Base-by-base conservation (phyloP, 2,888 invertebrate genomes). In the Eubasilissa splendida region DNA sequence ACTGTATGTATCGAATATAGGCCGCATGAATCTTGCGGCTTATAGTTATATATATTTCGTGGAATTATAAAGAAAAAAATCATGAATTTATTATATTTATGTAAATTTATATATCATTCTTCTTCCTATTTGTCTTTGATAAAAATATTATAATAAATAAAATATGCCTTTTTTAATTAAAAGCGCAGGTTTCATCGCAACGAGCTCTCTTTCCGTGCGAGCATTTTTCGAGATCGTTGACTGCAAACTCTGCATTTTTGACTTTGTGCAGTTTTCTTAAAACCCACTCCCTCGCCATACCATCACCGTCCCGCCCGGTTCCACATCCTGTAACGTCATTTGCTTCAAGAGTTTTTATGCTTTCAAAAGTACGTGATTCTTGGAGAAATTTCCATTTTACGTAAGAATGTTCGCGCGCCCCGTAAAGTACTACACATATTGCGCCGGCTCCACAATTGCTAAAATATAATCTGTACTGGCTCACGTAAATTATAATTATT, bases 301-400 rank as follows among this genome's bases (percentile, higher is more conserved):
- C 60, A 33, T 60, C 60, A 31, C 33, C 31, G 12, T n/a, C 33
- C 58, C 54, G 14, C 9, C 56, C 60, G 50, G 60, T 22, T 12
- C 42, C 74, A 60, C 63, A 65, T 79, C 60, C 79, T 66, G 66
- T 79, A 79, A 74, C 82, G 79, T 82, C 79, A 82, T 79, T 82
- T 82, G 76, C 76, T 74, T 79, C 59, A 77, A 79, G 76, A 74
- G 79, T 79, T 82, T 82, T 82, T 82, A 79, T 80, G 79, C 79
- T 77, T 77, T 74, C 74, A 68, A 75, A 79, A 80, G 79, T 77
- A 82, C 82, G 82, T 82, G 82, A 82, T 80, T 82, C 79, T 79
- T 76, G 58, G 53, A 53, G 56, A 80, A 75, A 80, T 80, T 80
- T 80, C 80, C 80, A 80, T 80, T 76, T 60, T 74, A 59, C 66